Evolutionary conservation across 2,888 invertebrate genomes (phyloP), one percentile per base, ranked within the genome.

Genomic region (Atethmia centrago): DNA sequence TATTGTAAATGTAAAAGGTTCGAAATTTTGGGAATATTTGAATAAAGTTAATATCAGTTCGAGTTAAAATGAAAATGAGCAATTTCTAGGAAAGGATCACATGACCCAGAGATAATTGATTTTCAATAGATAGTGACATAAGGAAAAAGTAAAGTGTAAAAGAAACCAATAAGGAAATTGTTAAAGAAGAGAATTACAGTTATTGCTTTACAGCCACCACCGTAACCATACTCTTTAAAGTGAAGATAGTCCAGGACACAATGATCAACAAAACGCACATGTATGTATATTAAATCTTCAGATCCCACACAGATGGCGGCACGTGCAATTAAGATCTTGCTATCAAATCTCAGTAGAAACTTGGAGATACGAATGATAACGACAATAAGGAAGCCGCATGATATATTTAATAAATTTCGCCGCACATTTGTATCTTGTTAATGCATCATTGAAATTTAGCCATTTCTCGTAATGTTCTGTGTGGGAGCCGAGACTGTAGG

Each of bases 401-500:
- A 70, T 73, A 74, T 78, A 85, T 82, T 79, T 78, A 77, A 85
- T 85, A 85, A 76, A 82, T 85, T 82, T 63, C 28, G 62, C 75
- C 74, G 69, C 74, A 77, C 68, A 82, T 74, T 82, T 84, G 82
- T 87, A 77, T 79, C 83, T 82, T 82, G 85, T 88, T 84, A 89
- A 89, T 87, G 87, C 84, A 86, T 88, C 88, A 87, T 87, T 89
- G 88, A 86, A 87, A 88, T 88, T 85, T 86, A 75, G 84, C 70
- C 74, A 81, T 85, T 87, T 79, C 84, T 88, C 74, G 83, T 85
- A 79, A 86, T 77, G 71, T 80, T 76, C 71, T 66, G 58, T 62
- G 59, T 64, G 51, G 42, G 31, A 65, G 49, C 10, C 19, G 58
- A 25, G 21, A n/a, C 7, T 31, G 10, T 68, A 78, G 74, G 85